Evolutionary conservation across 2,888 invertebrate species (phyloP), one percentile per base, ranked within the genome.

Genomic region (Dasypogon diadema): DNA sequence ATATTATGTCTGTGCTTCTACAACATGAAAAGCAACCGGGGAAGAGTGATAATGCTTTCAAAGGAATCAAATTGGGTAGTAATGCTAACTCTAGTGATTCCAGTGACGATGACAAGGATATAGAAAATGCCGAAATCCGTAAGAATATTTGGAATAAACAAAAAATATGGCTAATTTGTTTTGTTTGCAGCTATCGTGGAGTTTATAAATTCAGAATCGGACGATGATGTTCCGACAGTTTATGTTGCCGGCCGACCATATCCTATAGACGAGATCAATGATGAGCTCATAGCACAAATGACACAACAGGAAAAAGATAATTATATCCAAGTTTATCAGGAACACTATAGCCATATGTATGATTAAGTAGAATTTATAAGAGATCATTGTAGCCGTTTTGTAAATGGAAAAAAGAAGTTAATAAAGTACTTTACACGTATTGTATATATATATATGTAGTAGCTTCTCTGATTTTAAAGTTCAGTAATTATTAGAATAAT

Each of bases 301-400:
- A 93, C 94, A 8, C 93, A 94, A 18, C 88, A 92, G 2, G 98
- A 98, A 84, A 97, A 97, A 86, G 96, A 97, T 83, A 92, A 93
- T 46, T 98, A 98, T 85, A 97, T 98, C 81, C 93, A 95, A 87
- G 90, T 95, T 54, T 97, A 96, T 84, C 97, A 97, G 84, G 97
- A 98, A 85, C 93, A 94, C 86, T 97, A 95, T 87, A 93, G 95
- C 80, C 93, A 95, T 85, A 93, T 95, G 89, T 93, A 92, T 82
- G 94, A 93, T 87, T 96, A 87, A 85, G 54, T 2, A 26, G 37
- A 73, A 73, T 42, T 16, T 26, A 12, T 42, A 42, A 18, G 22
- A 22, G 22, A 30, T 58, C 14, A 58, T 48, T 46, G 12, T 60
- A 21, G 26, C 14, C 26, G 34, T 21, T 60, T 16, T 60, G 37